A percentile compares a stretch with the other conserved stretches of the same genome.
These are phyloP conservation scores for Himalopsyche japonica DNA, from an alignment of 2,888 invertebrate genomes.

Conservation along the genomic window DNA sequence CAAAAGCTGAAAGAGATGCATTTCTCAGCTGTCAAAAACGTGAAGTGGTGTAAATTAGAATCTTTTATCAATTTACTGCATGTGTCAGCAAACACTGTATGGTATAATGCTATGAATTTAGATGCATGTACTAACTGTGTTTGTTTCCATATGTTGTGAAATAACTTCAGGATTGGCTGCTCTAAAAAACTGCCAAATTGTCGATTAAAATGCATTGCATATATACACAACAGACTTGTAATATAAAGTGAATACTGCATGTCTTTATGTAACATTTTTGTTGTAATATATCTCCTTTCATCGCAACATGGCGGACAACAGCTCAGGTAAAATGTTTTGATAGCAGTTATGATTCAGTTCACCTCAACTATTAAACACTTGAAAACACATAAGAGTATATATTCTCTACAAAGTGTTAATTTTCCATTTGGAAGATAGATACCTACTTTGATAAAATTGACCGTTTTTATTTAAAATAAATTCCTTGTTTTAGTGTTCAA, in stretches of 20 bases:
- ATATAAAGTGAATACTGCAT: constrained; percentile 59
- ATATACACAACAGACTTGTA: constrained; percentile 63
- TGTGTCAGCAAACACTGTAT: constrained; percentile 60
- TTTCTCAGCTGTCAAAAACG: neutral
- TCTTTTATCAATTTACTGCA: neutral
- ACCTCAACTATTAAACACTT: no score
- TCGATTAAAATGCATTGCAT: constrained; percentile 47
- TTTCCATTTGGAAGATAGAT: no score
- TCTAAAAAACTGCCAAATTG: neutral
- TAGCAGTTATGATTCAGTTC: no score
- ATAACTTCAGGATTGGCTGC: neutral
- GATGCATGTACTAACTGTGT: constrained; percentile 64
- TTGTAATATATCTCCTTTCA: constrained; percentile 55
- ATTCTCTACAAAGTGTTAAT: no score
- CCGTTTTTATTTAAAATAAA: no score
- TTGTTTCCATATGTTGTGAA: constrained; percentile 57
- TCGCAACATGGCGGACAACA: neutral
- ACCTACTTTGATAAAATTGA: no score
- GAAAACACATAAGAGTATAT: no score
- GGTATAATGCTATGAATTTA: constrained; percentile 59
- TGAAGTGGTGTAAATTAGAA: neutral
- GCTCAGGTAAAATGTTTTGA: no score
- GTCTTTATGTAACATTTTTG: constrained; percentile 65
- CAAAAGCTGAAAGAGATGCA: neutral
- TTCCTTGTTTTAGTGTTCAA: no score